A percentile compares a stretch with the other conserved stretches of the same genome.
Evolutionary conservation across 2,113 vertebrate species (phyloP).

Genomic region (Gallinago jamesoni): DNA sequence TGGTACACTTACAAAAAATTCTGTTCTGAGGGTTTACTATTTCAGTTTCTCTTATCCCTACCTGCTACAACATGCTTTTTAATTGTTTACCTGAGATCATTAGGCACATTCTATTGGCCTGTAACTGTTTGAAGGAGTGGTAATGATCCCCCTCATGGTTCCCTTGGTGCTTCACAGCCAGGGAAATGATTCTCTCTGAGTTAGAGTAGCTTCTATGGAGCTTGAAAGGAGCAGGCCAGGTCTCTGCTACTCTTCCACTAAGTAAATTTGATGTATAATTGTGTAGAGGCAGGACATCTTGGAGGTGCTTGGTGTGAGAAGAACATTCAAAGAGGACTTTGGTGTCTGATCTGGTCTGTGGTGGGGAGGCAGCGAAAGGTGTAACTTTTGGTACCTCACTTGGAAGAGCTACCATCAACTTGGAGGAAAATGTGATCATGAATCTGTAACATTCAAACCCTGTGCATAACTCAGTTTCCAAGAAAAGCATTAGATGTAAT

Average conservation of each 20-base stretch:
- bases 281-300: not conserved
- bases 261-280: not conserved
- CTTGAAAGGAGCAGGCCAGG: not conserved
- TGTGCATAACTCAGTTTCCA: not conserved
- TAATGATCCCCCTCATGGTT: not conserved
- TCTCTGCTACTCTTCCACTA: not conserved
- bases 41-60: not conserved
- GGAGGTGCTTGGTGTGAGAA: not conserved
- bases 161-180: not conserved
- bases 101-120: not conserved
- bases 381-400: not conserved
- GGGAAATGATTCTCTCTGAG: not conserved
- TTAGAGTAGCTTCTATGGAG: not conserved
- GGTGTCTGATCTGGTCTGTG: not conserved
- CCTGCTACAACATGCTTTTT: not conserved
- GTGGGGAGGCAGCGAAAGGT: not conserved
- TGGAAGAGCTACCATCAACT: not conserved
- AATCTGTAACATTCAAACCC: not conserved
- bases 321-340: not conserved
- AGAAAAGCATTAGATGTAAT: not conserved
- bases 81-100: not conserved
- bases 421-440: not conserved
- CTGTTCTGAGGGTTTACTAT: not conserved
- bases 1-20: not conserved
- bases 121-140: not conserved